phyloP scores from a whole-genome alignment of 1,140 invertebrate genomes.

The Diorhabda elongata region DNA sequence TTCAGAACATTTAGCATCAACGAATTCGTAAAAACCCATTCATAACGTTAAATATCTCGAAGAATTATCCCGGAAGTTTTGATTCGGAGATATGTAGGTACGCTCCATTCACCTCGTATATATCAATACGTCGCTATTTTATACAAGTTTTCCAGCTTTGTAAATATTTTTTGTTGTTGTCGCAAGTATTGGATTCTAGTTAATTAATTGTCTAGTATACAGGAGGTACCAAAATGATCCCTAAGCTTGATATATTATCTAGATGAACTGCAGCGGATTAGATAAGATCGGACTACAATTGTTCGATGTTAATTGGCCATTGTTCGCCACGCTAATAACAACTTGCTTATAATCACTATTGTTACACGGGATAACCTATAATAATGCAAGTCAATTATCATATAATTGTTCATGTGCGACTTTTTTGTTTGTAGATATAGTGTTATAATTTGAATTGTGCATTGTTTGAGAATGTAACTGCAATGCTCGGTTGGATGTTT shows the following conservation, averaged over 20 bases:
- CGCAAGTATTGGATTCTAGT: too few species aligned
- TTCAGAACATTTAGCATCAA: too few species aligned
- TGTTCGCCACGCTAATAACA: conserved; percentile 18
- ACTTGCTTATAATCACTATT: conserved; percentile 21
- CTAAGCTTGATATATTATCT: conserved; percentile 9
- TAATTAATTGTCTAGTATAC: neutral
- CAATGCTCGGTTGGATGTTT: neutral
- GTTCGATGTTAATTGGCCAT: conserved; percentile 21
- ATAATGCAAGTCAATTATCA: conserved; percentile 22
- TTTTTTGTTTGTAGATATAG: conserved; percentile 13
- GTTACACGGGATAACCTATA: conserved; percentile 21
- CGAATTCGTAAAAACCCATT: too few species aligned
- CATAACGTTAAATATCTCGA: too few species aligned
- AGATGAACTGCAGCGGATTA: conserved; percentile 16
- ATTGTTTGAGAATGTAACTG: conserved; percentile 7
- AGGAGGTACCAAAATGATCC: neutral
- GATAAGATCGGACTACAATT: conserved; percentile 16
- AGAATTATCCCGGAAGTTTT: too few species aligned
- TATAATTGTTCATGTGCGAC: conserved; percentile 11
- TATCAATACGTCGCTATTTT: too few species aligned
- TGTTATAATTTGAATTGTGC: conserved; percentile 13
- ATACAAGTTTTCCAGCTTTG: too few species aligned
- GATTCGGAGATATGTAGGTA: too few species aligned
- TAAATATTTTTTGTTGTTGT: too few species aligned
- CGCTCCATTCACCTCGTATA: too few species aligned